A percentile compares a stretch with the other conserved stretches of the same genome.
These are phyloP conservation scores for Drosophila gunungcola DNA, from an alignment of 1,140 invertebrate genomes.

Conservation along the genomic window DNA sequence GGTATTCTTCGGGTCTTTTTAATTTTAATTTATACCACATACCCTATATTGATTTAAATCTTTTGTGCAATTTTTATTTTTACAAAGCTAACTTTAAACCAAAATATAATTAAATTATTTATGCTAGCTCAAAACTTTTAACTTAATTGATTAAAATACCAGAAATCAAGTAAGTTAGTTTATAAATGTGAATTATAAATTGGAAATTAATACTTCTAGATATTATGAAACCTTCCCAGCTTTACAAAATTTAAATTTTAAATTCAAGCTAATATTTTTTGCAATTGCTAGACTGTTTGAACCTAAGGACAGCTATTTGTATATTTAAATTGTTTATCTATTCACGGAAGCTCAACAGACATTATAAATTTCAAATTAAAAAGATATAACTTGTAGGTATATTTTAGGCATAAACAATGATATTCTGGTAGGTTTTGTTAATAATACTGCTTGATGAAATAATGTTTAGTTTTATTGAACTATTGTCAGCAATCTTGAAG, in stretches of 20 bases:
- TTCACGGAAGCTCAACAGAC: constrained; percentile 35
- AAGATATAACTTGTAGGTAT: background rate
- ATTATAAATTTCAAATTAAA: background rate
- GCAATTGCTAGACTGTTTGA: constrained; percentile 7
- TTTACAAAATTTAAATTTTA: constrained; percentile 9
- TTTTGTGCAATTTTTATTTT: constrained; percentile 32
- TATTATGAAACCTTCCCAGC: constrained; percentile 16
- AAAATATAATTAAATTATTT: constrained; percentile 6
- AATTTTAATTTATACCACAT: constrained; percentile 2
- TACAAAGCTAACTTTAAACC: constrained; percentile 9
- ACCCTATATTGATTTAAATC: constrained; percentile 34
- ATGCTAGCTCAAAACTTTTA: background rate
- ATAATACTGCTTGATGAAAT: constrained; percentile 26
- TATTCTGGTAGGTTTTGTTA: constrained; percentile 1
- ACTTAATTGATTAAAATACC: constrained; percentile 6
- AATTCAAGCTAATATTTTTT: background rate
- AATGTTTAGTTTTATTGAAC: constrained; percentile 7
- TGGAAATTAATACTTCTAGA: constrained; percentile 1
- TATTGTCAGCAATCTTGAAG: background rate
- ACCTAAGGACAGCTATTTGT: constrained; percentile 28
- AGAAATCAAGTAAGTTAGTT: background rate
- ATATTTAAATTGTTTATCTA: constrained; percentile 39
- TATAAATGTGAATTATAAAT: background rate
- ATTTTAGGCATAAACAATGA: background rate
- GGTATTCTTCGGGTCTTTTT: constrained; percentile 4